These are phyloP conservation scores for Drosophila bifasciata DNA, from an alignment of 1,140 invertebrate genomes.

Conservation along the genomic window DNA sequence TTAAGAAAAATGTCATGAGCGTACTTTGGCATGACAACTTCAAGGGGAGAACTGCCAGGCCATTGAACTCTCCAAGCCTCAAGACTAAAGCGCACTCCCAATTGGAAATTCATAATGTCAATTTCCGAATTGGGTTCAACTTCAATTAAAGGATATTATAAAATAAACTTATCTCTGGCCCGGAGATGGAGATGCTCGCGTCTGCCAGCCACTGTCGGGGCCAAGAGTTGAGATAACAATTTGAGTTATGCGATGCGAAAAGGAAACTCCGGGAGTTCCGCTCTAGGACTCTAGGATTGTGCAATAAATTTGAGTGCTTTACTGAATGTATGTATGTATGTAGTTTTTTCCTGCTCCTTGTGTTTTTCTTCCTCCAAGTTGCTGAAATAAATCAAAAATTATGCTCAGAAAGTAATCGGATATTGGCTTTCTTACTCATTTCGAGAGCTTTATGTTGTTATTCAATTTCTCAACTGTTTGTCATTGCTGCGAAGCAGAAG, in stretches of 20 bases:
- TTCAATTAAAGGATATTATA: conserved; percentile 30
- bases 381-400: too few species aligned
- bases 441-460: too few species aligned
- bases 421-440: too few species aligned
- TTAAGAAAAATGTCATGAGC: conserved; percentile 45
- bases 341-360: too few species aligned
- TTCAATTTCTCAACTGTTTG: too few species aligned
- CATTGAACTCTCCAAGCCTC: background rate
- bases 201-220: background rate
- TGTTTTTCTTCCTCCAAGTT: too few species aligned
- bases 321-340: too few species aligned
- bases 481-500: too few species aligned
- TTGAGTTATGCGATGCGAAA: background rate
- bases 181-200: background rate
- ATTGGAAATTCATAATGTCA: conserved; percentile 17
- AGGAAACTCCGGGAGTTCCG: too few species aligned
- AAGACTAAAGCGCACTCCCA: background rate
- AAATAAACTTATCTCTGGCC: conserved; percentile 18
- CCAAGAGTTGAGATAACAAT: background rate
- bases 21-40: conserved; percentile 25
- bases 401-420: too few species aligned
- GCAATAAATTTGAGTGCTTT: too few species aligned
- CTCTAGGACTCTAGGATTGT: too few species aligned
- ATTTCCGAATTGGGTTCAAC: conserved; percentile 16
- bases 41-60: background rate